Evolutionary conservation across 2,113 vertebrate genomes (phyloP).

Genomic region (Phaetusa simplex): DNA sequence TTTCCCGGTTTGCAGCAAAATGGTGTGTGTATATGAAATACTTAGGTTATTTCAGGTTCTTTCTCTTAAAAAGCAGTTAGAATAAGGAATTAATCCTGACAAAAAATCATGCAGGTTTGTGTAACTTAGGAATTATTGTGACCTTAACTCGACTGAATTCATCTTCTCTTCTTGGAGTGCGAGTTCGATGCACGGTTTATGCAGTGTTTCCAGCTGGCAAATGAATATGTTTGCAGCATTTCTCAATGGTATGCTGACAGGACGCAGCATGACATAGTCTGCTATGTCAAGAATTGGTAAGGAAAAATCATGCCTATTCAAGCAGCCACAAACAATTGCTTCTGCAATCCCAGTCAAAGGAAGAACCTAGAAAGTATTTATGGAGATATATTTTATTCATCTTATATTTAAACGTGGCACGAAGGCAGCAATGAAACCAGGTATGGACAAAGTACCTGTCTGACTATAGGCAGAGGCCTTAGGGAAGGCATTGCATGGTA

Average conservation of each 20-base stretch:
- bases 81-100: not conserved
- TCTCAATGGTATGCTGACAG: not conserved
- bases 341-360: not conserved
- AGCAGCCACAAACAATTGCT: not conserved
- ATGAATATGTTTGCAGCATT: not conserved
- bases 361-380: not conserved
- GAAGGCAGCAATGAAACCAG: not conserved
- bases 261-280: not conserved
- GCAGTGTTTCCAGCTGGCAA: not conserved
- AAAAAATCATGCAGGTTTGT: not conserved
- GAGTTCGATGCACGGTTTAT: not conserved
- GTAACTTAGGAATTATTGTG: not conserved
- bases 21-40: not conserved
- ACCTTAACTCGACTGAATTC: not conserved
- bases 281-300: not conserved
- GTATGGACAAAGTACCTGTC: not conserved
- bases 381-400: not conserved
- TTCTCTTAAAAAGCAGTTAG: not conserved
- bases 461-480: not conserved
- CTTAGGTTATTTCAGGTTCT: not conserved
- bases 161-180: not conserved
- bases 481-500: accelerated
- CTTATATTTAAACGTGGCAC: not conserved
- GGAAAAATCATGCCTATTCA: not conserved
- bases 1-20: not conserved